phyloP scores from a whole-genome alignment of 2,113 vertebrate species.

The Hassar affinis region DNA sequence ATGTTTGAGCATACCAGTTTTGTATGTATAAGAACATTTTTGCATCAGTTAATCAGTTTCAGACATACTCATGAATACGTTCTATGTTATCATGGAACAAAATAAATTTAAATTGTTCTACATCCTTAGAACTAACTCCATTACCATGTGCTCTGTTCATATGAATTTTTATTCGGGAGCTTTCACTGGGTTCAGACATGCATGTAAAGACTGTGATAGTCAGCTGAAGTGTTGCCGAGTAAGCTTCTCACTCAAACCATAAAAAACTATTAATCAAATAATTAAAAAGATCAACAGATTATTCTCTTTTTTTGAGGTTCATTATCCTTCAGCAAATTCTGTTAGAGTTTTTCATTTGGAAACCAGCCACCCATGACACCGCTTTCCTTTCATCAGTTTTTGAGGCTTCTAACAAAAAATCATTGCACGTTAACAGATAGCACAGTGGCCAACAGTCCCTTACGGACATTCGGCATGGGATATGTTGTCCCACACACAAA shows the following conservation, averaged over 20 bases:
- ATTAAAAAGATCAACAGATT: not conserved
- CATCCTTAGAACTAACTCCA: not conserved
- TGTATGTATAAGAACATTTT: not conserved
- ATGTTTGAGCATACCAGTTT: not conserved
- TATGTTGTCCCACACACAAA: not conserved
- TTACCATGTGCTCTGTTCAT: not conserved
- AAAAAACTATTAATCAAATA: not conserved
- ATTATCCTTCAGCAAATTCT: constrained; percentile 4
- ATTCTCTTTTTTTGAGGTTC: not conserved
- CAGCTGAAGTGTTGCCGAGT: not conserved
- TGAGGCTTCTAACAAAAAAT: not conserved
- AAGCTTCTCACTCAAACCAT: not conserved
- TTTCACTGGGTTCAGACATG: not conserved
- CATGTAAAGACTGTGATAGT: not conserved
- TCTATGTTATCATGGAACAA: too few species aligned
- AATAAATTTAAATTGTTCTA: not conserved
- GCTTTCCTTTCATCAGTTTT: constrained; percentile 10
- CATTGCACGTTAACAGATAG: constrained; percentile 8
- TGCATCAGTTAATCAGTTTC: not conserved
- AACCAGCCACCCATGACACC: not conserved
- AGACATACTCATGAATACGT: too few species aligned
- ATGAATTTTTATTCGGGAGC: not conserved
- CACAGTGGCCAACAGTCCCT: not conserved
- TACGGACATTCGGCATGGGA: not conserved
- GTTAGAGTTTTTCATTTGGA: not conserved